Evolutionary conservation across 2,797 vertebrate genomes (phyloP), one percentile per base, ranked within the genome.

Genomic region (Phaenicophaeus curvirostris): DNA sequence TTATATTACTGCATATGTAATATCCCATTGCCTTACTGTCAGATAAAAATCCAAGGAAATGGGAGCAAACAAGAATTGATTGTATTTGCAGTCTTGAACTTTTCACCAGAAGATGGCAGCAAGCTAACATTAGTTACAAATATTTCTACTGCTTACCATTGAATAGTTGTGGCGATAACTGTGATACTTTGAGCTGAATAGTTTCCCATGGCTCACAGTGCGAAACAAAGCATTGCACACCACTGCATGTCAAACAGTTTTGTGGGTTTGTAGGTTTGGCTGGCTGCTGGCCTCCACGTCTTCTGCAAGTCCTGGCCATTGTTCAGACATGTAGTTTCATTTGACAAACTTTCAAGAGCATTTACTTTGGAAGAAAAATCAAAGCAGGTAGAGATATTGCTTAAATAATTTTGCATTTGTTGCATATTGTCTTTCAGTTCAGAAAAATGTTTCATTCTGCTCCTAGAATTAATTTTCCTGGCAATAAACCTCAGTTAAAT

Each of bases 51-150:
- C 20, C 19, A n/a, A 28, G 46, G 20, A 21, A 59, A 46, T 2
- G 11, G 28, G 13, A 85, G 23, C 42, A 65, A 35, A 55, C 25
- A 46, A 39, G 67, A 63, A 6, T 2, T 16, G 50, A 21, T 41
- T 18, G 4, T 5, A 4, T 66, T 69, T 51, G 37, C 1, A 0
- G 2, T 63, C 15, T 41, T 77, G 35, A 80, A 58, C 85, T 71
- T 61, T 35, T 85, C 51, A 68, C 93, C 97, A 95, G 93, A 33
- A 96, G 97, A 92, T 97, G 97, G 95, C 96, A 96, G 96, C 51
- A 92, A 57, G 33, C 27, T 54, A 35, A 85, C 57, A 30, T 51
- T 62, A 30, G 46, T 75, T 24, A 18, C 20, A 23, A 31, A 18
- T 23, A 37, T 11, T 61, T 48, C 39, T 18, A 0, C 33, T 5